phyloP scores from a whole-genome alignment of 2,888 invertebrate species.

The Carterocephalus palaemon region DNA sequence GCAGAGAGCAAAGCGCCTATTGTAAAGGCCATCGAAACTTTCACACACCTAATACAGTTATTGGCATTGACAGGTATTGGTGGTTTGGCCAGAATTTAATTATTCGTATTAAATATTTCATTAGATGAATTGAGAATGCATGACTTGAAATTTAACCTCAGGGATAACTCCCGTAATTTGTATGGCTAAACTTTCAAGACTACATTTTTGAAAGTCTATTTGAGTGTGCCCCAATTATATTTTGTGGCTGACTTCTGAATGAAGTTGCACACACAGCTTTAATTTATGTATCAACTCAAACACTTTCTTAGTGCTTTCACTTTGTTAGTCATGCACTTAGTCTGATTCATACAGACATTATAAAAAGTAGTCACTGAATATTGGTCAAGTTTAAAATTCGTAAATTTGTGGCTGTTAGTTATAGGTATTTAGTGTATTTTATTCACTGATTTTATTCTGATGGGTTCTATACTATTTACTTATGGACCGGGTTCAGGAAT shows the following conservation, averaged over 20 bases:
- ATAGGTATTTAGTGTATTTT: no score
- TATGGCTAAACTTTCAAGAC: no score
- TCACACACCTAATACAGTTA: slow-evolving; percentile 28
- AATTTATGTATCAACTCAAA: slow-evolving; percentile 21
- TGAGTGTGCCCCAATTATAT: slow-evolving; percentile 6
- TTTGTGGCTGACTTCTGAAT: slow-evolving; percentile 6
- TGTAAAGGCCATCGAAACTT: slow-evolving; percentile 49
- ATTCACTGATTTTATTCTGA: no score
- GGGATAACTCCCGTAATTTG: background rate
- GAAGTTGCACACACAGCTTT: slow-evolving; percentile 19
- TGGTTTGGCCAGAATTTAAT: background rate
- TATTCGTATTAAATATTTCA: slow-evolving; percentile 10
- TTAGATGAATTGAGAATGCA: background rate
- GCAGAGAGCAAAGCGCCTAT: slow-evolving; percentile 45
- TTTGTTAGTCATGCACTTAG: slow-evolving; percentile 25
- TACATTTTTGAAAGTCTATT: background rate
- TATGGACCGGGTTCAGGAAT: no score
- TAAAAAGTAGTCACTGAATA: slow-evolving; percentile 9
- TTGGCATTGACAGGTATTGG: slow-evolving; percentile 13
- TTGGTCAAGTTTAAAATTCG: slow-evolving; percentile 18
- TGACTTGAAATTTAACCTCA: slow-evolving; percentile 11
- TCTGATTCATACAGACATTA: slow-evolving; percentile 16
- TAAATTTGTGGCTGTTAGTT: no score
- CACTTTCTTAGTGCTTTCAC: slow-evolving; percentile 25
- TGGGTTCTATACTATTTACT: no score